A percentile compares a stretch with the other conserved stretches of the same genome.
Evolutionary conservation across 2,113 vertebrate genomes (phyloP).

Genomic region (Alouatta palliata): DNA sequence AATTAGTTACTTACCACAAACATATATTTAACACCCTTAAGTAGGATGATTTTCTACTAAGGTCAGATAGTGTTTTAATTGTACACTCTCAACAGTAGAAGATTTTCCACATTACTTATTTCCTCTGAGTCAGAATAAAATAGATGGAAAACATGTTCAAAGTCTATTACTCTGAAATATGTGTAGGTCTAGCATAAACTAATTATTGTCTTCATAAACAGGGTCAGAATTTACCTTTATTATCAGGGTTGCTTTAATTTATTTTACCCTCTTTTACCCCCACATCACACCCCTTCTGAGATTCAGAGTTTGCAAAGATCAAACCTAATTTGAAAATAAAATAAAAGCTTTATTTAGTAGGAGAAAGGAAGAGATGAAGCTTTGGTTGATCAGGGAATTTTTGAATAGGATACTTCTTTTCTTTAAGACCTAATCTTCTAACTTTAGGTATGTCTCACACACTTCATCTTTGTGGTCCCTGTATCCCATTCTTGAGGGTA

Average conservation of each 20-base stretch:
- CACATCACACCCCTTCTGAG: not conserved
- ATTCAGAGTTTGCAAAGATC: not conserved
- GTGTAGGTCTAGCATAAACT: not conserved
- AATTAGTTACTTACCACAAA: slow-evolving; percentile 30
- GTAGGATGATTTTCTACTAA: not conserved
- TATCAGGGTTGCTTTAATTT: not conserved
- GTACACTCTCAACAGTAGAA: not conserved
- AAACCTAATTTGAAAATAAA: not conserved
- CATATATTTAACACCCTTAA: slow-evolving; percentile 46
- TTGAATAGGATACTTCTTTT: not conserved
- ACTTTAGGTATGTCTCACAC: not conserved
- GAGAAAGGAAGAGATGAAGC: not conserved
- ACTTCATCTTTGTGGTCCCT: not conserved
- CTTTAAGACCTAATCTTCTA: not conserved
- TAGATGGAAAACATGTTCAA: not conserved
- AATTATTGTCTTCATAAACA: not conserved
- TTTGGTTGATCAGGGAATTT: not conserved
- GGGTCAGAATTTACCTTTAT: not conserved
- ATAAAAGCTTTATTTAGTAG: not conserved
- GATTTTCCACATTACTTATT: not conserved
- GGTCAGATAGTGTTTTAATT: not conserved
- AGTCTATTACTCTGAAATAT: not conserved
- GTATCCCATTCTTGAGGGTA: not conserved
- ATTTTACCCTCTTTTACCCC: not conserved
- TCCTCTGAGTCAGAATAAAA: not conserved